Evolutionary conservation across 2,113 vertebrate species (phyloP), one percentile per base, ranked within the genome.

Genomic region (Alligator mississippiensis): DNA sequence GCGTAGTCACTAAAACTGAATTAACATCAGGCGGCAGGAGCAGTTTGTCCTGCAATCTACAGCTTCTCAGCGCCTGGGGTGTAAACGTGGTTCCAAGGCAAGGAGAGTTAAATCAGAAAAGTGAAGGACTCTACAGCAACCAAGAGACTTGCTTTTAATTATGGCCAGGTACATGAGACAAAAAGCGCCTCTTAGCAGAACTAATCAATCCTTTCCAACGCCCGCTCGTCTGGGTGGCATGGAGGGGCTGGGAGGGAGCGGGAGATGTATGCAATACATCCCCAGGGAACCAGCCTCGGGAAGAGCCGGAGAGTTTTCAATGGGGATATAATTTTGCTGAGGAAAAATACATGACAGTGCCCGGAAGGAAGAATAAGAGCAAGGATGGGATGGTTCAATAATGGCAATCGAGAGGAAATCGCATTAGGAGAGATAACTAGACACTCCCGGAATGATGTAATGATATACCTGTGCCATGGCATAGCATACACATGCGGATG

Each of bases 361-460:
- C 90, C 89, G 93, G 89, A 90, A 91, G 57, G 90, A 94, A 93
- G 82, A 84, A 95, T 85, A 85, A 55, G 70, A 92, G 80, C n/a
- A 84, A 64, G 62, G 55, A 87, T 24, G 89, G 77, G 63, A 66
- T 77, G n/a, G 85, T 77, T 60, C 64, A 57, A 47, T 85, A 89
- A 88, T 62, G 57, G 64, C 80, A 76, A 92, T 81, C 80, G 63
- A 59, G 80, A 85, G 87, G 93, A 24, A 83, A 94, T 87, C 90
- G 85, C 47, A 89, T 82, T 64, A 78, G 89, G 80, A 68, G 76
- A 80, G 62, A 63, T 60, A 88, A 92, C 62, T 68, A 80, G 88
- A 79, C 55, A 6, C n/a, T 82, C 62, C 93, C 92, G 47, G 47
- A 47, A 47, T 47, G 47, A 47, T 47, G 47, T 47, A 47, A 47